Base-by-base conservation (phyloP, 2,797 vertebrate species). In the Staurois parvus region DNA sequence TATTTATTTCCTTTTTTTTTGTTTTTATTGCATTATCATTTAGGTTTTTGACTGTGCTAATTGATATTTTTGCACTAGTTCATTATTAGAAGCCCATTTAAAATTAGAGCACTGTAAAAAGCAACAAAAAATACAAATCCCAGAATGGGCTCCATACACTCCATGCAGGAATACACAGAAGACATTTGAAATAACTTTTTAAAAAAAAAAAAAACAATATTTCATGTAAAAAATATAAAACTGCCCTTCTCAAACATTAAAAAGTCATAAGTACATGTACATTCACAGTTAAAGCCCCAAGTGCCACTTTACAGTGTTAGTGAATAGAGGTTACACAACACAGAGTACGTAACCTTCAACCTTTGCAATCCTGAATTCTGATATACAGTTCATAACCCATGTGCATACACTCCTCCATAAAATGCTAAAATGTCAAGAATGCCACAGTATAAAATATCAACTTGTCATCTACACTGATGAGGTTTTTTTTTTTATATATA, bases 401-500 rank as follows among this genome's bases (percentile, higher is more conserved):
- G 24, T 37, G 32, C 15, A 34, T 28, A 17, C 48, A 72, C 17
- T 62, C 28, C 2, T 17, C 0, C 6, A 13, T n/a, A n/a, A 28
- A 72, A 59, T 40, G 30, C 2, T 52, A 0, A 7, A 48, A 29
- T 76, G 64, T 84, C n/a, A 76, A 84, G 15, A 77, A 28, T 59
- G 37, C 34, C n/a, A 12, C 19, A 67, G 42, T 75, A 67, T 74
- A 73, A 72, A 83, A 74, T 32, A 66, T 68, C 37, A 73, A 5
- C 28, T 73, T 73, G 76, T 75, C 76, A 52, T 28, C 28, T 30
- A 3, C 19, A 37, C 8, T n/a, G 40, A 79, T 68, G 10, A 72
- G 82, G 11, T 45, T 69, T 67, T 48, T 72, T 72, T 72, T 67
- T 42, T 30, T 15, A 19, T 13, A 12, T 11, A 48, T 4, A 68